Percentiles rank a stretch among this genome's conserved stretches.
These are phyloP conservation scores for Drosophila monieri DNA, from an alignment of 2,888 invertebrate species.

Conservation along the genomic window DNA sequence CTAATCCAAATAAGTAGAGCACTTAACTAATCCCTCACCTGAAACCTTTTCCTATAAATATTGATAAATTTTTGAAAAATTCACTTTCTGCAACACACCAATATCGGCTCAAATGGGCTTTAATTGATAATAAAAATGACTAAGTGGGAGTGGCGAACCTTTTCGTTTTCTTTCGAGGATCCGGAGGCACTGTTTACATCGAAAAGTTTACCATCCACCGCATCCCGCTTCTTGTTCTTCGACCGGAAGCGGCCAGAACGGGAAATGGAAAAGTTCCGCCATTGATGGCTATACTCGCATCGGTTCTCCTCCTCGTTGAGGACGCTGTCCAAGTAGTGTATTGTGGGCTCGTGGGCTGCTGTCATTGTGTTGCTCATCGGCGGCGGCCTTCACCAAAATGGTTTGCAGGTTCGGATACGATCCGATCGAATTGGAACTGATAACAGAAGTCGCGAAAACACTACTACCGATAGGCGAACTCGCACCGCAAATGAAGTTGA, in stretches of 20 bases:
- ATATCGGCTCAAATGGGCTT: conserved; percentile 9
- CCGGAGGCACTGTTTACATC: conserved; percentile 73
- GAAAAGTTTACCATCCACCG: conserved; percentile 85
- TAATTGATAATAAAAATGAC: conserved; percentile 10
- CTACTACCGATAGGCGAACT: conserved; percentile 13
- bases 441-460: conserved; percentile 21
- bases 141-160: conserved; percentile 50
- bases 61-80: neutral
- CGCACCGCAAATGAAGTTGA: conserved; percentile 11
- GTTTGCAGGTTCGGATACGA: conserved; percentile 5
- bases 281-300: conserved; percentile 82
- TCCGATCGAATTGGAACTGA: conserved; percentile 38
- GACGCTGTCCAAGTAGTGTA: conserved; percentile 82
- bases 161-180: conserved; percentile 62
- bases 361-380: conserved; percentile 75
- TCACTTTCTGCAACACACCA: conserved; percentile 24
- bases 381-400: neutral
- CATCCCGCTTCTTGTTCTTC: conserved; percentile 85
- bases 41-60: neutral
- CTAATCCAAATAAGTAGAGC: neutral
- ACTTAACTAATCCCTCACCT: neutral
- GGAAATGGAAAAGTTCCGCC: conserved; percentile 85
- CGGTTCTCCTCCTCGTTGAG: conserved; percentile 82
- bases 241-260: conserved; percentile 87
- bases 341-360: conserved; percentile 76